Conservation (phyloP, 2,797 vertebrate species). For the Cirrhinus molitorella region DNA sequence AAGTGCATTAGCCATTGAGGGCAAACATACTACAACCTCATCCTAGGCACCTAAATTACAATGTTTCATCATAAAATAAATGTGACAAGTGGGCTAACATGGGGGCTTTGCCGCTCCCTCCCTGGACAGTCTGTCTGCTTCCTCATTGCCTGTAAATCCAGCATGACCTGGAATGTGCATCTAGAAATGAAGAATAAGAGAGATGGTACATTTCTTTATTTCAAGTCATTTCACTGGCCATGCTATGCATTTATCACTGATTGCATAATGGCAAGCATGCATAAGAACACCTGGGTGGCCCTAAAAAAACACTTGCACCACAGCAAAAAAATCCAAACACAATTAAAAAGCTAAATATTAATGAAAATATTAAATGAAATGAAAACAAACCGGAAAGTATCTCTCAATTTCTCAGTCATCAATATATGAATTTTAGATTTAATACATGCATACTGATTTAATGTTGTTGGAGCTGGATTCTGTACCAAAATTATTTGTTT, state of each 20-base stretch:
- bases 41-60: background rate
- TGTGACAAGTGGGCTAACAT: slow-evolving; percentile 8
- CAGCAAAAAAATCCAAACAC: background rate
- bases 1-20: background rate
- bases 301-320: too few relatives aligned
- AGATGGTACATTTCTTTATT: background rate
- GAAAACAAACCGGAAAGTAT: too few relatives aligned
- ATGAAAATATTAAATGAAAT: background rate
- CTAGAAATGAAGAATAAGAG: slow-evolving; percentile 71
- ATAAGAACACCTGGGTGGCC: too few relatives aligned
- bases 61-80: background rate
- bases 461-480: background rate
- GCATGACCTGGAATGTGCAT: slow-evolving; percentile 93
- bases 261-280: background rate
- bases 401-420: background rate
- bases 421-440: background rate
- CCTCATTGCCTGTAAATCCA: slow-evolving; percentile 92
- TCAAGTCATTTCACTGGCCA: background rate
- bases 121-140: slow-evolving; percentile 90
- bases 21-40: slow-evolving; percentile 7
- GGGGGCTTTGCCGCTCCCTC: slow-evolving; percentile 83
- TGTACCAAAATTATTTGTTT: background rate
- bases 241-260: background rate
- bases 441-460: background rate
- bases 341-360: background rate